Percentiles rank a stretch among this genome's conserved stretches.
Conservation (phyloP, 2,888 invertebrate species). For the Theretra japonica region DNA sequence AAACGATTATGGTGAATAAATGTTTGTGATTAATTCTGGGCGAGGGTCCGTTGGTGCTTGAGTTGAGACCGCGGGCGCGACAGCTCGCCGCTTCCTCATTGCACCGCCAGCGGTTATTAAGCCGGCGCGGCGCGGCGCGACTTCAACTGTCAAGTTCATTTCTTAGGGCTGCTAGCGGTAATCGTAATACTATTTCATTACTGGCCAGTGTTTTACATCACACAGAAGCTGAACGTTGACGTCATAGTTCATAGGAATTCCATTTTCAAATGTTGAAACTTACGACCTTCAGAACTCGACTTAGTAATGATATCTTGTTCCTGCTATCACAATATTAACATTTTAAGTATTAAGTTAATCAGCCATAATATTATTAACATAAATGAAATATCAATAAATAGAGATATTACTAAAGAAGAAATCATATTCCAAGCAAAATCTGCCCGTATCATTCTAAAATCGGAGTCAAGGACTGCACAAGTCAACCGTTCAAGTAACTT, state of each 20-base stretch:
- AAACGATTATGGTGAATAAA: conserved; percentile 20
- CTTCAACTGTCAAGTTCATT: conserved; percentile 51
- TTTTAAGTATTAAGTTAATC: too few relatives aligned
- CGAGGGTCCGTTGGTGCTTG: background rate
- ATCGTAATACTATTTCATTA: background rate
- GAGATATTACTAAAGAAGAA: background rate
- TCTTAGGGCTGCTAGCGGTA: conserved; percentile 44
- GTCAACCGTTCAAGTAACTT: conserved; percentile 3
- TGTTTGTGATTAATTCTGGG: conserved; percentile 28
- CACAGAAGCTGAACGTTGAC: background rate
- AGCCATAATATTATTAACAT: too few relatives aligned
- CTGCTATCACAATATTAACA: too few relatives aligned
- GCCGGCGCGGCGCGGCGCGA: conserved; percentile 42
- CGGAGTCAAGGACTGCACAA: background rate
- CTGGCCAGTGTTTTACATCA: background rate
- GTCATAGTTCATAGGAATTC: too few relatives aligned
- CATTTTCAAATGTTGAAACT: too few relatives aligned
- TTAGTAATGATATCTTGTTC: too few relatives aligned
- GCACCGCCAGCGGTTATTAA: conserved; percentile 57
- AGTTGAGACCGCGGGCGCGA: conserved; percentile 56
- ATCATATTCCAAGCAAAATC: background rate
- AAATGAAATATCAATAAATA: too few relatives aligned
- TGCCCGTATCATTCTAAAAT: background rate
- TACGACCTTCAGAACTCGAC: too few relatives aligned
- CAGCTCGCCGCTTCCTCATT: conserved; percentile 72